Base-by-base conservation (phyloP, 2,113 vertebrate species). In the Entosphenus tridentatus region DNA sequence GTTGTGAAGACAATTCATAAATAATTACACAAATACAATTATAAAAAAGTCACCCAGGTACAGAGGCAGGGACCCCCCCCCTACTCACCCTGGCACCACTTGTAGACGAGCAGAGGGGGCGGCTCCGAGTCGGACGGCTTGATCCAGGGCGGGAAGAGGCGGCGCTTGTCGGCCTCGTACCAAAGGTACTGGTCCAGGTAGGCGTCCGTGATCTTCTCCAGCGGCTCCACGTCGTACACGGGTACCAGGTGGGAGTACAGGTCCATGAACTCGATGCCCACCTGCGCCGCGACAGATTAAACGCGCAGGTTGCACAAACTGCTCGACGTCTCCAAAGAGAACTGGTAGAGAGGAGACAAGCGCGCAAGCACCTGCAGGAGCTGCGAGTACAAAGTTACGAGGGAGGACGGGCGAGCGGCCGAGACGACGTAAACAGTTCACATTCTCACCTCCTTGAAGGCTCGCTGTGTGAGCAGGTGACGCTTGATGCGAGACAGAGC, bases 181-280 rank as follows among this genome's bases (percentile, higher is more conserved):
- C 93, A 98, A 75, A 98, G 76, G 76, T 98, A 98, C 76, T 98
- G 93, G 79, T 98, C 93, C 76, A 98, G 76, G 74, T 98, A 98
- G 57, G 93, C 93, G 9, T 98, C 93, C 0, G 93, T 98, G 79
- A 98, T 98, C 78, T 98, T 98, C 79, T 98, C 93, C 77, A 98
- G 74, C 1, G 93, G 93, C 70, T 98, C 93, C 55, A 98, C 93
- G 8, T 98, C 93, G 67, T 98, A 98, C 67, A 98, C 93, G 0
- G 93, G 93, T 56, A 98, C 92, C 69, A 98, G 75, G 70, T 98
- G 93, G 76, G 91, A 96, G 79, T 98, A 98, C 69, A 98, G 80
- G 79, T 98, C 93, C 93, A 98, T 98, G 78, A 98, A 98, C 75
- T 98, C 93, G n/a, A 98, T 97, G 67, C 93, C 93, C 69, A 98